A percentile compares a stretch with the other conserved stretches of the same genome.
Conservation (phyloP, 1,140 invertebrate species). For the Drosophila arizonae region DNA sequence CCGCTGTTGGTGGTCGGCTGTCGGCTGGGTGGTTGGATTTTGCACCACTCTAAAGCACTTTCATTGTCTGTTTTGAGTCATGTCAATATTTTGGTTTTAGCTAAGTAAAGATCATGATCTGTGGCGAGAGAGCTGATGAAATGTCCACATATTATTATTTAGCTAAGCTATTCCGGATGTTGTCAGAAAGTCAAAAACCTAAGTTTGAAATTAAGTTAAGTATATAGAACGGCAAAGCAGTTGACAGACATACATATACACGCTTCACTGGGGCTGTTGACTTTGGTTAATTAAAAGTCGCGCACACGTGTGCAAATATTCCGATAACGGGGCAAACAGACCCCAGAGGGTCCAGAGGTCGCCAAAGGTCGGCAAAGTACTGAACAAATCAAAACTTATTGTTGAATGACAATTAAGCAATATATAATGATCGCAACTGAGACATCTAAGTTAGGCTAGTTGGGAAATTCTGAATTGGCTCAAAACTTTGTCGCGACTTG, state of each 20-base stretch:
- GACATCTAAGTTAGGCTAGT: no score
- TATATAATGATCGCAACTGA: neutral
- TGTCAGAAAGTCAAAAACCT: conserved; percentile 43
- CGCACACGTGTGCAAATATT: conserved; percentile 56
- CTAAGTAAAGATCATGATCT: conserved; percentile 54
- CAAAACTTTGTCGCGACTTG: no score
- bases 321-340: conserved; percentile 24
- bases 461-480: no score
- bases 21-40: conserved; percentile 47
- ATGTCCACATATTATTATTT: conserved; percentile 61
- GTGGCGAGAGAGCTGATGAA: conserved; percentile 64
- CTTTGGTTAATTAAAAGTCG: conserved; percentile 72
- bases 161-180: conserved; percentile 51
- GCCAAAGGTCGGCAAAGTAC: conserved; percentile 35
- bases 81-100: conserved; percentile 78
- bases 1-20: neutral
- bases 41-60: conserved; percentile 40
- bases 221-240: conserved; percentile 30
- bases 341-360: conserved; percentile 19
- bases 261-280: conserved; percentile 68
- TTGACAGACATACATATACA: conserved; percentile 39
- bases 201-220: conserved; percentile 32
- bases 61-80: conserved; percentile 11
- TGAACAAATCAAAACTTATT: conserved; percentile 15
- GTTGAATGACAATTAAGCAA: neutral